A percentile compares a stretch with the other conserved stretches of the same genome.
Evolutionary conservation across 2,113 vertebrate species (phyloP).

Genomic region (Phyllopteryx taeniolatus): DNA sequence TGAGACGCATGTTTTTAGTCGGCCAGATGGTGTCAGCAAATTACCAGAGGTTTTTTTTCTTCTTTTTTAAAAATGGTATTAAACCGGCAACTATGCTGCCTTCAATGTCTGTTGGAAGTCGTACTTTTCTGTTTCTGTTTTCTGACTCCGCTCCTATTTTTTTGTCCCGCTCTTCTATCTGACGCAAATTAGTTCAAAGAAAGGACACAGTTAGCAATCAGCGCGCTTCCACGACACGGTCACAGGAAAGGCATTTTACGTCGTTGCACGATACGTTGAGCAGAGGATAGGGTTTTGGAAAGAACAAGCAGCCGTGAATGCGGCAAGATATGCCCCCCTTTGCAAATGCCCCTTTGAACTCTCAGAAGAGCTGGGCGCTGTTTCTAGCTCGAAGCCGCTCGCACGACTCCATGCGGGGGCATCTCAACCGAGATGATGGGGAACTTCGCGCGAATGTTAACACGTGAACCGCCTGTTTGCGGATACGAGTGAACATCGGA

Average conservation of each 20-base stretch:
- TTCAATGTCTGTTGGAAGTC: constrained; percentile 18
- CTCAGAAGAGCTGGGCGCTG: constrained; percentile 13
- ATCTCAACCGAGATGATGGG: not conserved
- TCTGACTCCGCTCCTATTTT: not conserved
- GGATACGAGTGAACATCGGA: constrained; percentile 25
- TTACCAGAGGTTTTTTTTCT: not conserved
- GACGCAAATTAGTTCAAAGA: not conserved
- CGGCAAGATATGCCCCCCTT: constrained; percentile 21
- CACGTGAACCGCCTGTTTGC: not conserved
- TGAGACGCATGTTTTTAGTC: not conserved
- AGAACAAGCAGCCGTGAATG: constrained; percentile 35
- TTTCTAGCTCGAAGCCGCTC: not conserved
- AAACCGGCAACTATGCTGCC: constrained; percentile 1
- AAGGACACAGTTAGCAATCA: not conserved
- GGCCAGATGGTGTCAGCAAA: constrained; percentile 42
- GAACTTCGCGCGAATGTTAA: not conserved
- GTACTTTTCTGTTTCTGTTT: not conserved
- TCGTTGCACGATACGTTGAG: not conserved
- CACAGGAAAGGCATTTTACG: not conserved
- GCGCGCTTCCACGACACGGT: not conserved
- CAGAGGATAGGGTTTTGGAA: rapidly evolving
- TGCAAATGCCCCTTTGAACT: constrained; percentile 34
- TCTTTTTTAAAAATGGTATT: not conserved
- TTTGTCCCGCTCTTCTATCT: too few relatives aligned
- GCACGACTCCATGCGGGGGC: constrained; percentile 46